phyloP scores from a whole-genome alignment of 1,140 invertebrate genomes.

The Maniola jurtina region DNA sequence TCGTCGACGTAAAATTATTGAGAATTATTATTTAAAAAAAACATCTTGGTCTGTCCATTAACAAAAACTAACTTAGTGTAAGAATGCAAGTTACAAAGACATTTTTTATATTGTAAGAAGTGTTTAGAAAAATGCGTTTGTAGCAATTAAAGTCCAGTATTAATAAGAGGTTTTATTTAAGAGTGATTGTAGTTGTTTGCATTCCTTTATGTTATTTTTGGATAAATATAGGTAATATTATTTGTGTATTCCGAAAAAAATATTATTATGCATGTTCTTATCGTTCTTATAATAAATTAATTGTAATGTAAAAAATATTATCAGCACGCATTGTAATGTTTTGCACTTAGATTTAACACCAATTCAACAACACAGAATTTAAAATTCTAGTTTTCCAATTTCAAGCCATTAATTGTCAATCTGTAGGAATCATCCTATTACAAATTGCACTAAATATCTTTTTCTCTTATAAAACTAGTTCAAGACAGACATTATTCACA shows the following conservation, averaged over 20 bases:
- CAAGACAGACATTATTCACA: background rate
- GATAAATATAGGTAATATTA: background rate
- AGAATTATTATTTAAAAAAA: no score
- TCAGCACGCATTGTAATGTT: slow-evolving; percentile 10
- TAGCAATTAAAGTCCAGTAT: slow-evolving; percentile 25
- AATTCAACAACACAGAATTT: background rate
- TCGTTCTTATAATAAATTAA: background rate
- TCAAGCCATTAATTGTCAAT: background rate
- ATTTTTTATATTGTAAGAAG: slow-evolving; percentile 16
- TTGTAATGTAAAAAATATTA: background rate
- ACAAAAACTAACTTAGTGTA: no score
- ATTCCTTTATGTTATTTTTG: slow-evolving; percentile 23
- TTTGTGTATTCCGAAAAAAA: slow-evolving; percentile 10
- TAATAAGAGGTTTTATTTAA: slow-evolving; percentile 18
- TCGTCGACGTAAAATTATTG: no score
- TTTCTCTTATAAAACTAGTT: background rate
- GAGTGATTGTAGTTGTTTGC: slow-evolving; percentile 18
- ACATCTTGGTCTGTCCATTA: no score
- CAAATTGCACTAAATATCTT: background rate
- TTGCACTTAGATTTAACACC: slow-evolving; percentile 6
- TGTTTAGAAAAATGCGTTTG: slow-evolving; percentile 12
- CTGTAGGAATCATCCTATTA: background rate
- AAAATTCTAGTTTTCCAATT: background rate
- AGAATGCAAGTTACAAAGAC: slow-evolving; percentile 16
- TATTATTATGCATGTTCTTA: background rate